These are phyloP conservation scores for Bombyx mandarina DNA, from an alignment of 1,140 invertebrate species.

Conservation along the genomic window DNA sequence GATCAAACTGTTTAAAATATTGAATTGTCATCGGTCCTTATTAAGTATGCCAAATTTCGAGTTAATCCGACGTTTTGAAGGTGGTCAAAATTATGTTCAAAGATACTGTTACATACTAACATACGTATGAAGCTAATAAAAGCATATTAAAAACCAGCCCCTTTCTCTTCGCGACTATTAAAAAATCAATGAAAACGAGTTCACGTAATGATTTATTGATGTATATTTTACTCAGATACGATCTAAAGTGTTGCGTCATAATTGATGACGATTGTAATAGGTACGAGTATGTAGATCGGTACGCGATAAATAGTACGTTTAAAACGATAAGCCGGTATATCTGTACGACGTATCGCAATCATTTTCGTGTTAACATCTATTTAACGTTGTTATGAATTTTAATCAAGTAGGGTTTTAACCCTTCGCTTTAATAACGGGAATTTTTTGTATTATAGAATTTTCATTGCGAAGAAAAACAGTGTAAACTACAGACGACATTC, in stretches of 20 bases:
- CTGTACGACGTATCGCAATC: slow-evolving; percentile 28
- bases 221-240: slow-evolving; percentile 60
- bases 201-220: slow-evolving; percentile 56
- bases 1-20: no score
- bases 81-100: no score
- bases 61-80: no score
- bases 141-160: slow-evolving; percentile 18
- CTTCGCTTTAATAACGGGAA: no score
- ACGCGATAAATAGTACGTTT: background rate
- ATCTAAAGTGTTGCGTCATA: slow-evolving; percentile 56
- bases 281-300: background rate
- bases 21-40: no score
- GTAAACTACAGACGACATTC: no score
- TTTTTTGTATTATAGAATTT: no score
- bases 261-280: slow-evolving; percentile 48
- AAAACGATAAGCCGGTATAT: slow-evolving; percentile 2
- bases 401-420: no score
- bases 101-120: no score
- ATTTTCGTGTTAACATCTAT: slow-evolving; percentile 63
- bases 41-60: no score
- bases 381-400: slow-evolving; percentile 18
- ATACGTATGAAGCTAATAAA: no score
- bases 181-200: slow-evolving; percentile 59
- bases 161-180: slow-evolving; percentile 41
- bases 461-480: no score